Conservation (phyloP, 2,888 invertebrate species). For the Pocota personata region DNA sequence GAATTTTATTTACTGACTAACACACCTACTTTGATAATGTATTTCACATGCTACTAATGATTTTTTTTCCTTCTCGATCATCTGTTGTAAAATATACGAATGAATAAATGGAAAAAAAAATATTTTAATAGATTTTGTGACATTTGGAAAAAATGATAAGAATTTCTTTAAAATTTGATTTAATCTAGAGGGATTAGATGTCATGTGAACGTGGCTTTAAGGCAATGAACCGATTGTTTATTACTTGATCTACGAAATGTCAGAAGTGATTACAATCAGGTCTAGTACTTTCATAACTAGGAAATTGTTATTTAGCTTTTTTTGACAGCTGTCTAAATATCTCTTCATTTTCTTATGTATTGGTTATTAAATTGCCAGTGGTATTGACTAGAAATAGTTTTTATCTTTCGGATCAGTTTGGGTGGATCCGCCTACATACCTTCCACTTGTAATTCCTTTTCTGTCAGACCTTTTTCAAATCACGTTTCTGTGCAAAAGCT, state of each 20-base stretch:
- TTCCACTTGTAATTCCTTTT: neutral
- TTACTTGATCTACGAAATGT: neutral
- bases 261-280: neutral
- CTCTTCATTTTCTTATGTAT: neutral
- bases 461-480: neutral
- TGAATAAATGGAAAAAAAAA: neutral
- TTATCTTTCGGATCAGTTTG: too few relatives aligned
- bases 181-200: neutral
- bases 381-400: too few relatives aligned
- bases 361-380: too few relatives aligned
- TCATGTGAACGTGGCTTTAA: neutral
- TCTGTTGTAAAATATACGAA: conserved; percentile 29
- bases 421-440: neutral
- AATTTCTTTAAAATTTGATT: neutral
- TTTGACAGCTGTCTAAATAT: too few relatives aligned
- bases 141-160: neutral
- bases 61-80: conserved; percentile 10
- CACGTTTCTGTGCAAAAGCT: conserved; percentile 1
- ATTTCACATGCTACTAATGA: conserved; percentile 32
- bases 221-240: conserved; percentile 13
- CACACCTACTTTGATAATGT: conserved; percentile 36
- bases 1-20: conserved; percentile 20
- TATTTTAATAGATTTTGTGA: neutral
- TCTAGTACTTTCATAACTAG: neutral
- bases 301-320: neutral